These are phyloP conservation scores for Sylvicola fuscatus DNA, from an alignment of 2,888 invertebrate genomes.

Conservation along the genomic window DNA sequence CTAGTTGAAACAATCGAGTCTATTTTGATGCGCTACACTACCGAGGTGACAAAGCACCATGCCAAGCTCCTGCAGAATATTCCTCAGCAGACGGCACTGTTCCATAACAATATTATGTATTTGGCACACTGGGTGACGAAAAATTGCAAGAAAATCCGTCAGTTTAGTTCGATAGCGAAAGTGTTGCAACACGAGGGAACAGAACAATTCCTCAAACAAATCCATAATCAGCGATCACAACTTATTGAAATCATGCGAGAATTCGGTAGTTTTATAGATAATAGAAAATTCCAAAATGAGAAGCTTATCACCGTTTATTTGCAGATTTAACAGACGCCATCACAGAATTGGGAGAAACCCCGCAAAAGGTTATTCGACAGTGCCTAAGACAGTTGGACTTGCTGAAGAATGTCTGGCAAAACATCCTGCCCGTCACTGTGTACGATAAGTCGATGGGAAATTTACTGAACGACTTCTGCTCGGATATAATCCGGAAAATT, in stretches of 20 bases:
- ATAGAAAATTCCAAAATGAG: no score
- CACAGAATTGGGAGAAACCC: slow-evolving; percentile 16
- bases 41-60: slow-evolving; percentile 60
- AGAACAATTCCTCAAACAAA: slow-evolving; percentile 48
- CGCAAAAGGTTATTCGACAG: slow-evolving; percentile 55
- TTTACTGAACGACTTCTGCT: slow-evolving; percentile 24
- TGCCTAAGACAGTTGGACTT: slow-evolving; percentile 67
- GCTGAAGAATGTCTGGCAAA: slow-evolving; percentile 72
- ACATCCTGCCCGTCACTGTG: slow-evolving; percentile 54
- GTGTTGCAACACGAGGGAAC: slow-evolving; percentile 44
- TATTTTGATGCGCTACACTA: slow-evolving; percentile 31
- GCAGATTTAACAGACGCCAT: slow-evolving; percentile 17
- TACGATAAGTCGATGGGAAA: slow-evolving; percentile 50
- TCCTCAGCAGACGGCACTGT: slow-evolving; percentile 69
- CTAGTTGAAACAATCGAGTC: slow-evolving; percentile 25
- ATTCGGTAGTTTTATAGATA: slow-evolving; percentile 45
- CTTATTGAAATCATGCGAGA: slow-evolving; percentile 53
- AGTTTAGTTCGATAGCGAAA: slow-evolving; percentile 45
- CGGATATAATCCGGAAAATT: slow-evolving; percentile 27
- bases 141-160: slow-evolving; percentile 25
- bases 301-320: no score
- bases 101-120: slow-evolving; percentile 85
- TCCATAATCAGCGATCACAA: slow-evolving; percentile 54
- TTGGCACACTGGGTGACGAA: slow-evolving; percentile 53
- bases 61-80: slow-evolving; percentile 58